Evolutionary conservation across 2,113 vertebrate species (phyloP), one percentile per base, ranked within the genome.

Genomic region (Xyliphius kryptos): DNA sequence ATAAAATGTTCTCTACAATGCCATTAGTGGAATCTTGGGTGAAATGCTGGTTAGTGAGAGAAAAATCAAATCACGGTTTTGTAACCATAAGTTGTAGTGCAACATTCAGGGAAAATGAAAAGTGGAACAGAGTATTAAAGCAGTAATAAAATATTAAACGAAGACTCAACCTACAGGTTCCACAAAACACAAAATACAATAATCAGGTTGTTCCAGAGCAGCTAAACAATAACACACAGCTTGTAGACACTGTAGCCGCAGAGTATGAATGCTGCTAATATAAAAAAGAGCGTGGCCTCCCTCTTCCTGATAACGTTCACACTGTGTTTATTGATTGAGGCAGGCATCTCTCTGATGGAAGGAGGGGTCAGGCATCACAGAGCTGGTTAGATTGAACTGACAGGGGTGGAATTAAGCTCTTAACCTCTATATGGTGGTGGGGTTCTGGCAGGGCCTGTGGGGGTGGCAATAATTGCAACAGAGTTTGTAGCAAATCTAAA

Each of bases 361-460:
- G 16, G n/a, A 54, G 67, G 17, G 38, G 48, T 61, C 54, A 52
- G 17, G 21, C 44, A n/a, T n/a, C 57, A 26, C 54, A 66, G 65
- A 69, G 69, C 69, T 63, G 61, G 46, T 50, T 72, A 77, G 74
- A 76, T 61, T 69, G 75, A 43, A 69, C 77, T 60, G 68, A 76
- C 74, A 71, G 58, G 74, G 79, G 74, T 79, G 69, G 68, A 76
- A 82, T 84, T 82, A 83, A 75, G 68, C 69, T 69, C 74, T 7
- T 11, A 50, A 50, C 2, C 0, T 50, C 12, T 10, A 50, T 46
- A 21, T 10, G 17, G 1, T 32, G 4, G 26, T 32, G 26, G 26
- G 26, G 26, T 32, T 32, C 26, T 32, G 26, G 26, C 26, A 32
- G 26, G 26, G 26, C 26, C 26, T 32, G 26, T 32, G 26, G 26